A percentile compares a stretch with the other conserved stretches of the same genome.
Conservation (phyloP, 2,113 vertebrate genomes). For the Steatornis caripensis region DNA sequence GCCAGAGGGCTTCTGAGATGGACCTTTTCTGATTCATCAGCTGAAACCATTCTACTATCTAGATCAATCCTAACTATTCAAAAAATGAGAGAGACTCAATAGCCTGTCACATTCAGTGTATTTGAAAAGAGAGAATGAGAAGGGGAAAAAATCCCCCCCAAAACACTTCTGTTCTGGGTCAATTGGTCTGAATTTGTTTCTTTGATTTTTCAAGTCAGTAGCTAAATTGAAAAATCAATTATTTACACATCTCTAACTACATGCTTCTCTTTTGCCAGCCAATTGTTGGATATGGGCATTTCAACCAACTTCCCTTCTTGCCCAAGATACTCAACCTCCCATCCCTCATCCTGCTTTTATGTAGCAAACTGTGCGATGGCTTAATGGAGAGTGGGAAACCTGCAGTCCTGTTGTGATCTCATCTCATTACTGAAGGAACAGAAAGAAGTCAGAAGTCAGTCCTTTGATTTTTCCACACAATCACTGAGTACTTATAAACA, state of each 20-base stretch:
- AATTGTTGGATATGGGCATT: neutral
- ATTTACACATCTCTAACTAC: neutral
- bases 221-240: slow-evolving; percentile 40
- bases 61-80: neutral
- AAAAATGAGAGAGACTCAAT: neutral
- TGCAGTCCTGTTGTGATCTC: neutral
- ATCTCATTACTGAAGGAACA: neutral
- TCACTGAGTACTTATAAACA: neutral
- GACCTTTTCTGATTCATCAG: neutral
- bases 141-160: accelerated
- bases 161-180: neutral
- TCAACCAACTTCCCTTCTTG: neutral
- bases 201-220: slow-evolving; percentile 26
- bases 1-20: neutral
- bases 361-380: neutral
- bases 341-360: neutral
- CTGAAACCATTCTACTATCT: neutral
- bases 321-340: neutral
- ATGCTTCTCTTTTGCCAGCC: neutral
- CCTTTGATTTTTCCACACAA: accelerated
- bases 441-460: neutral
- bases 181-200: neutral
- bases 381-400: neutral
- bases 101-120: neutral
- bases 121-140: neutral